Conservation (phyloP, 2,888 invertebrate species). For the Andrena marginata region DNA sequence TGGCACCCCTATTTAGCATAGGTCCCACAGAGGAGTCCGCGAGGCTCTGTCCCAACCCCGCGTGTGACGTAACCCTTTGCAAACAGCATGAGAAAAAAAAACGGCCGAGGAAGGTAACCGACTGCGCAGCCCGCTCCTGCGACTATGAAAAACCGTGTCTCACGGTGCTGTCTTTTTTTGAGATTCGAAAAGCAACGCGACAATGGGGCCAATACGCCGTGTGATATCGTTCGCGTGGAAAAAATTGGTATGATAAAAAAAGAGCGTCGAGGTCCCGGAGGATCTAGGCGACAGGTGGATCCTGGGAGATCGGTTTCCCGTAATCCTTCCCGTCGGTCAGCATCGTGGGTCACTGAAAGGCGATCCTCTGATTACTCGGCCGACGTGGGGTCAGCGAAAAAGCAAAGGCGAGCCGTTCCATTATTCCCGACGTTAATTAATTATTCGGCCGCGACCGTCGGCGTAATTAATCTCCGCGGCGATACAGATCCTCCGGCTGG, state of each 20-base stretch:
- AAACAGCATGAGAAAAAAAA: slow-evolving; percentile 73
- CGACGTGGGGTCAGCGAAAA: slow-evolving; percentile 51
- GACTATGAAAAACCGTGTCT: slow-evolving; percentile 55
- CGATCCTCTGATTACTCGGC: slow-evolving; percentile 54
- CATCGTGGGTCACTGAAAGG: slow-evolving; percentile 46
- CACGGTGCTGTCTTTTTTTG: slow-evolving; percentile 53
- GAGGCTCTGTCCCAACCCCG: slow-evolving; percentile 40
- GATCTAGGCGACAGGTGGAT: slow-evolving; percentile 14
- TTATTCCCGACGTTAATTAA: slow-evolving; percentile 75
- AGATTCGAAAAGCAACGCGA: slow-evolving; percentile 25
- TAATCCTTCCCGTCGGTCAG: slow-evolving; percentile 52
- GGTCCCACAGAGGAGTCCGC: slow-evolving; percentile 67
- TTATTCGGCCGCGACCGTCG: slow-evolving; percentile 65
- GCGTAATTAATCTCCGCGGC: slow-evolving; percentile 72
- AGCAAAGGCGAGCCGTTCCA: slow-evolving; percentile 68
- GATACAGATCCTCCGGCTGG: slow-evolving; percentile 60
- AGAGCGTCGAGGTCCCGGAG: not conserved
- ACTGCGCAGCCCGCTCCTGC: slow-evolving; percentile 43
- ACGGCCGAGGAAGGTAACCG: slow-evolving; percentile 65
- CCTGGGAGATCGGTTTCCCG: not conserved
- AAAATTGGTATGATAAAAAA: slow-evolving; percentile 14
- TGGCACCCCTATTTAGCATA: slow-evolving; percentile 84
- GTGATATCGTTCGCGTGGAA: slow-evolving; percentile 31
- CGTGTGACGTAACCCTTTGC: slow-evolving; percentile 74
- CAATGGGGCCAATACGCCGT: slow-evolving; percentile 45